Evolutionary conservation across 2,888 invertebrate genomes (phyloP), one percentile per base, ranked within the genome.

Genomic region (Hirtodrosophila confusa): DNA sequence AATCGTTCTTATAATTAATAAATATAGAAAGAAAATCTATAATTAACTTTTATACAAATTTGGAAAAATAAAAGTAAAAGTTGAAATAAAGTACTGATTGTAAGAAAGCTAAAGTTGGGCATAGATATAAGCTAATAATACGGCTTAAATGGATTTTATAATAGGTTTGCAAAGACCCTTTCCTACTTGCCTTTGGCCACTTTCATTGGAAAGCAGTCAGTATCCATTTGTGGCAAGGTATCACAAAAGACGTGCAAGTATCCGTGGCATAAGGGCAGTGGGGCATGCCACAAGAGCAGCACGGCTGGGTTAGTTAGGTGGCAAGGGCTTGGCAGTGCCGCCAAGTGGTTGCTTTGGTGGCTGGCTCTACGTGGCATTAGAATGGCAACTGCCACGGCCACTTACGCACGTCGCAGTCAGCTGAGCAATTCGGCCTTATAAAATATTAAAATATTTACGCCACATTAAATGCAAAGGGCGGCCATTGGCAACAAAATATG

Each of bases 381-480:
- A 88, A 83, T 85, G 88, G 82, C 87, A 88, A 71, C 83, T 69
- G 83, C 73, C 71, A 84, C 80, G 88, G 89, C 89, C 89, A 84
- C 84, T 84, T 84, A 89, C 86, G 79, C 84, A 84, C 84, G 86
- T 84, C 86, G 86, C 88, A 85, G 82, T 85, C 75, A 88, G 87
- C 85, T 77, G 87, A 84, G 78, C 88, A 84, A 62, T 70, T 60
- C 41, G 53, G 65, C 66, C 79, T 82, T 82, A 86, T 88, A 69
- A 88, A 88, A 88, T 88, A 86, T 88, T 84, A 86, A 84, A 88
- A 86, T 86, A 72, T 83, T 88, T 85, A 88, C 89, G 89, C 84
- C 86, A 86, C 89, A 84, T 88, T 84, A 88, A 88, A 84, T 86
- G 79, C 89, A 67, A 83, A 73, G 63, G 49, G 54, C 67, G 63